A percentile compares a stretch with the other conserved stretches of the same genome.
Conservation (phyloP, 2,888 invertebrate species). For the Pharmacophagus antenor region DNA sequence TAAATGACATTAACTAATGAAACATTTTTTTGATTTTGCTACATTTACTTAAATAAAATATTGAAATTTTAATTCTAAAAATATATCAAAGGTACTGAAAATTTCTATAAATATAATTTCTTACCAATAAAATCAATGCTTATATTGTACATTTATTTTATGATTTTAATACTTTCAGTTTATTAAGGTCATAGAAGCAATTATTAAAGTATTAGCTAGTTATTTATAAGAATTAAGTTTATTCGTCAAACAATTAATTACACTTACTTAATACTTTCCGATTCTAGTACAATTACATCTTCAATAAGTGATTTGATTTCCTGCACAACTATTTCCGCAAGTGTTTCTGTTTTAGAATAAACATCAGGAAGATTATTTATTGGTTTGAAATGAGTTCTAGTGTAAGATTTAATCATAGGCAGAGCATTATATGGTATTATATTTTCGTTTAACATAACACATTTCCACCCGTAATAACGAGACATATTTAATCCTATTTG, state of each 20-base stretch:
- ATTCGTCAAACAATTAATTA: background rate
- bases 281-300: conserved; percentile 84
- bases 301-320: conserved; percentile 82
- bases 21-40: no score
- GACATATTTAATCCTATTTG: conserved; percentile 91
- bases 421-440: conserved; percentile 84
- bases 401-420: conserved; percentile 86
- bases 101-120: no score
- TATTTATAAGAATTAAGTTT: background rate
- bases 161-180: no score
- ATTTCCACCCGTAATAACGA: conserved; percentile 88
- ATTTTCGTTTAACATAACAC: conserved; percentile 82
- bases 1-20: no score
- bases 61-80: no score
- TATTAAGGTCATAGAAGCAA: no score
- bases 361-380: conserved; percentile 81
- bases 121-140: no score
- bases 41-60: no score
- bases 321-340: conserved; percentile 70
- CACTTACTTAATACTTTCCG: conserved; percentile 79
- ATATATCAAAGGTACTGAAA: no score
- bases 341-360: conserved; percentile 73
- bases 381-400: conserved; percentile 86
- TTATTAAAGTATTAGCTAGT: no score
- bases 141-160: no score